These are phyloP conservation scores for Sander lucioperca DNA, from an alignment of 2,113 vertebrate genomes.

Conservation along the genomic window DNA sequence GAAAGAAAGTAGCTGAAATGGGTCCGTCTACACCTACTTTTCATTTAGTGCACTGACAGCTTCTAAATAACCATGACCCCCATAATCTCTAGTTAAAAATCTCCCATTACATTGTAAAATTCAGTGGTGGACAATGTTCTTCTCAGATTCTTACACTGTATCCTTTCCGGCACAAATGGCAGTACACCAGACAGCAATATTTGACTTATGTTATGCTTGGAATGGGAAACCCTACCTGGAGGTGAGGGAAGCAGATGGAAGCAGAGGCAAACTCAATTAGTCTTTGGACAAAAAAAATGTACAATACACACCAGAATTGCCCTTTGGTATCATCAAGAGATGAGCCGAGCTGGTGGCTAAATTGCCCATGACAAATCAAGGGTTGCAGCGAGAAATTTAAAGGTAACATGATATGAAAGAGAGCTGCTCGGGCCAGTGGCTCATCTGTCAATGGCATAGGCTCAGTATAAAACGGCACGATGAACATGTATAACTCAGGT, in stretches of 20 bases:
- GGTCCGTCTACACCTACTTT: slow-evolving; percentile 33
- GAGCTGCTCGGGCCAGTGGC: slow-evolving; percentile 28
- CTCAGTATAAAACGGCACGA: slow-evolving; percentile 21
- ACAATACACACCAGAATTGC: slow-evolving; percentile 40
- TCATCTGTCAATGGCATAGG: slow-evolving; percentile 43
- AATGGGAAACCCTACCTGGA: slow-evolving; percentile 48
- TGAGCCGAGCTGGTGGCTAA: slow-evolving; percentile 49
- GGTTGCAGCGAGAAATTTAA: slow-evolving; percentile 48
- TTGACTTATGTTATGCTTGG: slow-evolving; percentile 38
- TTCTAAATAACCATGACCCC: slow-evolving; percentile 41
- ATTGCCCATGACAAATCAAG: slow-evolving; percentile 49
- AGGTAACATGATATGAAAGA: slow-evolving; percentile 40
- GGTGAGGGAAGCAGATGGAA: slow-evolving; percentile 58
- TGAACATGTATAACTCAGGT: slow-evolving; percentile 26
- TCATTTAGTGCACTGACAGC: slow-evolving; percentile 32
- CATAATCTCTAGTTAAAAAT: slow-evolving; percentile 12
- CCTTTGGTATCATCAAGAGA: slow-evolving; percentile 39
- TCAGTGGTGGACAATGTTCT: slow-evolving; percentile 12
- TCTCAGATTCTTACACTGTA: slow-evolving; percentile 23
- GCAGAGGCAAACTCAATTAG: slow-evolving; percentile 57
- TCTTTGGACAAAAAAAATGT: slow-evolving; percentile 37
- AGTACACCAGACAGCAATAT: slow-evolving; percentile 1
- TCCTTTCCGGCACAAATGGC: slow-evolving; percentile 4
- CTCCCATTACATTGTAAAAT: slow-evolving; percentile 14
- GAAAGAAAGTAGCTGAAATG: slow-evolving; percentile 8